A percentile compares a stretch with the other conserved stretches of the same genome.
These are phyloP conservation scores for Python bivittatus DNA, from an alignment of 2,113 vertebrate genomes.

Conservation along the genomic window DNA sequence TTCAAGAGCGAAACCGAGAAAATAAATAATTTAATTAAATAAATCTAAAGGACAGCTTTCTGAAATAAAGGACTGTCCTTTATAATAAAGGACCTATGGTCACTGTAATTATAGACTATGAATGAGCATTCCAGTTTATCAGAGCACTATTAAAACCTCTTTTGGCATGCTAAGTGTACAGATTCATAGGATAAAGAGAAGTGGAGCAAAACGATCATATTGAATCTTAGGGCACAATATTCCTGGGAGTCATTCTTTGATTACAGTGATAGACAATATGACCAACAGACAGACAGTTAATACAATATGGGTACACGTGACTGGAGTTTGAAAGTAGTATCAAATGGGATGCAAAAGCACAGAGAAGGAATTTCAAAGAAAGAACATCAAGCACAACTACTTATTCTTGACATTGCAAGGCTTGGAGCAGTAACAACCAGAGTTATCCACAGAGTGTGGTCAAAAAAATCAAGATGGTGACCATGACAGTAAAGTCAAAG, in stretches of 20 bases:
- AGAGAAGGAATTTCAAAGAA: neutral
- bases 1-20: neutral
- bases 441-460: neutral
- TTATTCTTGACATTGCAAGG: neutral
- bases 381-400: neutral
- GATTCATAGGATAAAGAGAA: neutral
- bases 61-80: neutral
- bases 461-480: neutral
- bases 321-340: neutral
- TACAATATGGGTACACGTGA: neutral
- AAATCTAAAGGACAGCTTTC: neutral
- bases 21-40: neutral
- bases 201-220: neutral
- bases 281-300: neutral
- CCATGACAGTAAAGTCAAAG: neutral
- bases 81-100: neutral
- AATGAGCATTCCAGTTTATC: neutral
- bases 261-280: neutral
- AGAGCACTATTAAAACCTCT: neutral
- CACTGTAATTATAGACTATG: neutral
- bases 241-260: neutral
- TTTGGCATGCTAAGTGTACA: neutral
- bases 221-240: neutral
- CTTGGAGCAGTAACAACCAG: neutral
- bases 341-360: neutral